Percentiles rank a stretch among this genome's conserved stretches.
Conservation (phyloP, 2,888 invertebrate species). For the Chloroclystis v-ata region DNA sequence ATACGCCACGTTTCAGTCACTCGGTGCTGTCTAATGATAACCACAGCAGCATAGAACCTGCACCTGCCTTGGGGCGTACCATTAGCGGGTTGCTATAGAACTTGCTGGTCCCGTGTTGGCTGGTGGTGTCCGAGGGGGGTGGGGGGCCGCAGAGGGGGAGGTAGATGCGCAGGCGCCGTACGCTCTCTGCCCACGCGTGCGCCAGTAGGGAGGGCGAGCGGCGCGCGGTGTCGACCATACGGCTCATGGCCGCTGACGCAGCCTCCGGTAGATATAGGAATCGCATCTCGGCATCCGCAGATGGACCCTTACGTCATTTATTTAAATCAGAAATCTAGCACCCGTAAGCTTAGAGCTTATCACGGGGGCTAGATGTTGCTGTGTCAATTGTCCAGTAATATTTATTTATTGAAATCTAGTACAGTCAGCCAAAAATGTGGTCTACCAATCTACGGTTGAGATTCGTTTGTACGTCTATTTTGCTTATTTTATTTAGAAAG, state of each 20-base stretch:
- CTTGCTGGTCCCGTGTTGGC: conserved; percentile 53
- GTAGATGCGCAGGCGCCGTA: conserved; percentile 42
- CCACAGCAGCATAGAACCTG: background rate
- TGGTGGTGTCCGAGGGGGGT: conserved; percentile 55
- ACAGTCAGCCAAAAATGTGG: too few relatives aligned
- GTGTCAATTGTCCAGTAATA: too few relatives aligned
- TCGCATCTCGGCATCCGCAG: conserved; percentile 44
- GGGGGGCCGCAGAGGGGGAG: conserved; percentile 55
- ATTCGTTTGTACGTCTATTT: too few relatives aligned
- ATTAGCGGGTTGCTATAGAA: conserved; percentile 64
- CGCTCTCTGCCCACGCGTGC: conserved; percentile 38
- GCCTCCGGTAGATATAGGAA: conserved; percentile 56
- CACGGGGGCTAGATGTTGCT: too few relatives aligned
- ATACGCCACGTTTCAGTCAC: too few relatives aligned
- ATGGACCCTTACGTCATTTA: conserved; percentile 54
- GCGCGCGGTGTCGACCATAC: conserved; percentile 42
- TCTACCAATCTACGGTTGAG: too few relatives aligned
- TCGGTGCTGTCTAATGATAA: background rate
- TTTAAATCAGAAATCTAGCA: too few relatives aligned
- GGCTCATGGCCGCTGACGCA: conserved; percentile 46
- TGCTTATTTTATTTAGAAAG: too few relatives aligned
- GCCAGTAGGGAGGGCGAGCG: conserved; percentile 35
- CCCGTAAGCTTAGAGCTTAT: too few relatives aligned
- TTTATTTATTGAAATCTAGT: too few relatives aligned
- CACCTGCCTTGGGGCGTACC: conserved; percentile 45